Percentiles rank a stretch among this genome's conserved stretches.
These are phyloP conservation scores for Physella acuta DNA, from an alignment of 1,140 invertebrate genomes.

Conservation along the genomic window DNA sequence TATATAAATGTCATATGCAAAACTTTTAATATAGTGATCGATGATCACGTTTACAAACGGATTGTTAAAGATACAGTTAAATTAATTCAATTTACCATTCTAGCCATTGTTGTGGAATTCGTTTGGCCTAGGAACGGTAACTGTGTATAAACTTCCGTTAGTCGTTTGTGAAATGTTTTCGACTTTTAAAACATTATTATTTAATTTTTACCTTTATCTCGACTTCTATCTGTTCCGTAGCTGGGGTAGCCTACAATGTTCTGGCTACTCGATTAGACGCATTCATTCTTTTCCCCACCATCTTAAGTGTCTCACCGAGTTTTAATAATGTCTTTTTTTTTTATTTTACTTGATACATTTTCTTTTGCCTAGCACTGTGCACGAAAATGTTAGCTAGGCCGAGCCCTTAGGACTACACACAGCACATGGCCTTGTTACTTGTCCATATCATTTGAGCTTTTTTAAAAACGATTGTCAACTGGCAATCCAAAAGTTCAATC, in stretches of 20 bases:
- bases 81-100: conserved; percentile 4
- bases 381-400: too few relatives aligned
- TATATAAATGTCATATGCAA: too few relatives aligned
- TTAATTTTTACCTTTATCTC: conserved; percentile 7
- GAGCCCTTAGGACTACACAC: too few relatives aligned
- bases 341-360: too few relatives aligned
- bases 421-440: too few relatives aligned
- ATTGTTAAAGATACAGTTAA: neutral
- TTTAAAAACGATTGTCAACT: too few relatives aligned
- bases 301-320: conserved; percentile 76
- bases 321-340: too few relatives aligned
- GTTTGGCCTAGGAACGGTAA: conserved; percentile 22
- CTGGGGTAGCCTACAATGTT: conserved; percentile 62
- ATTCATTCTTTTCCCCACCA: conserved; percentile 81
- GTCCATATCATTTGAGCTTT: too few relatives aligned
- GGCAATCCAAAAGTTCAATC: too few relatives aligned
- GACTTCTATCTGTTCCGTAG: conserved; percentile 41
- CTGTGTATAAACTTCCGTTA: conserved; percentile 11
- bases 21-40: too few relatives aligned
- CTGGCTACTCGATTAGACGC: conserved; percentile 81
- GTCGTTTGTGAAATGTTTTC: conserved; percentile 7
- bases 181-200: conserved; percentile 41
- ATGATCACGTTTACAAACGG: neutral
- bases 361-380: too few relatives aligned
- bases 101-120: conserved; percentile 12